phyloP scores from a whole-genome alignment of 30 jellyfish, hydroid and myxozoan species.

The Turritopsis rubra region DNA sequence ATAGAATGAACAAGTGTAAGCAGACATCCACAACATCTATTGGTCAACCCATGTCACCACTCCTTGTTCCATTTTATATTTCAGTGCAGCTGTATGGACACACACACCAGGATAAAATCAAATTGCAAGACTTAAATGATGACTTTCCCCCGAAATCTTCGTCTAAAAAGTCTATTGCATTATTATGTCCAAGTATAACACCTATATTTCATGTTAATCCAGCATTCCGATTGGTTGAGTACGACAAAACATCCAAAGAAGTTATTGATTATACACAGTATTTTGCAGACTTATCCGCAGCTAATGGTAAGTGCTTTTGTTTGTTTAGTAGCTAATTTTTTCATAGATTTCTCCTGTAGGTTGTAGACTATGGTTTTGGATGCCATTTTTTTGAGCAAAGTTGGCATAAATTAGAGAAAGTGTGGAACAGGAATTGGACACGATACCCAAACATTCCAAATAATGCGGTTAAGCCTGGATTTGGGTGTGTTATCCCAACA shows the following conservation, averaged over 20 bases:
- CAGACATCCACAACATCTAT: neutral
- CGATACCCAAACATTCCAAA: too few relatives aligned
- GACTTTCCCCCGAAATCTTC: neutral
- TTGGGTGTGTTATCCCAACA: too few relatives aligned
- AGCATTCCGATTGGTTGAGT: conserved; percentile 66
- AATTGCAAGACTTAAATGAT: conserved; percentile 37
- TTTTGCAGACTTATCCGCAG: conserved; percentile 53
- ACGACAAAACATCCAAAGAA: conserved; percentile 21
- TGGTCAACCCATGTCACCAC: neutral
- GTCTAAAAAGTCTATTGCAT: conserved; percentile 19
- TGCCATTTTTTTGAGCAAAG: neutral
- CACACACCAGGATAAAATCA: conserved; percentile 65
- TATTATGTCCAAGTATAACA: conserved; percentile 72
- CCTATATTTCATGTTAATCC: conserved; percentile 74
- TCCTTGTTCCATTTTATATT: neutral
- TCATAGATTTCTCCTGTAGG: neutral
- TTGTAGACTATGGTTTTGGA: neutral
- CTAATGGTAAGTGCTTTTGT: conserved; percentile 53
- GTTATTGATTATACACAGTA: conserved; percentile 62
- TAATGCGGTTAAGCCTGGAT: too few relatives aligned
- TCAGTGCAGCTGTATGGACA: conserved; percentile 86
- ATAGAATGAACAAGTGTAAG: too few relatives aligned
- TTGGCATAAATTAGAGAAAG: too few relatives aligned
- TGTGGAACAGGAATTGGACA: too few relatives aligned
- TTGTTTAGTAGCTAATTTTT: neutral